Evolutionary conservation across 2,797 vertebrate genomes (phyloP).

Genomic region (Tapirus indicus): DNA sequence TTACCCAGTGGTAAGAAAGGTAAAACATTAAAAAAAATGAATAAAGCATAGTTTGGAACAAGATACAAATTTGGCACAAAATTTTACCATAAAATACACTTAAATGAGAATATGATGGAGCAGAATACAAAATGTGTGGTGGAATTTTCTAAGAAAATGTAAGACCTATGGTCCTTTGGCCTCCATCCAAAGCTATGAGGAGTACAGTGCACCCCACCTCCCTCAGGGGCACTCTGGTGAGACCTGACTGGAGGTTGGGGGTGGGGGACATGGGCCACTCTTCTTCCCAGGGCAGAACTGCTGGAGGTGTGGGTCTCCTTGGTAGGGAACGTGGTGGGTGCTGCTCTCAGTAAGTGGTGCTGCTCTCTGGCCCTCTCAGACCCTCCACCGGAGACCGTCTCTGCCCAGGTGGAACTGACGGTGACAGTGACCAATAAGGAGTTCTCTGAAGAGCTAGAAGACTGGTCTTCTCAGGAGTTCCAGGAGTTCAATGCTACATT

Average conservation of each 20-base stretch:
- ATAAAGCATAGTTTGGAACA: neutral
- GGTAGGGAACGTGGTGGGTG: neutral
- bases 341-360: neutral
- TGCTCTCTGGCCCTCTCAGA: neutral
- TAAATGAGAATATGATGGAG: neutral
- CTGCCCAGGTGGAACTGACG: neutral
- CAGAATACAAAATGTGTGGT: neutral
- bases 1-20: neutral
- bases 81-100: neutral
- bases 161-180: too few species aligned
- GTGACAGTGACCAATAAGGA: slow-evolving; percentile 15
- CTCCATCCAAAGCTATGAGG: neutral
- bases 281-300: neutral
- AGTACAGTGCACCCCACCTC: neutral
- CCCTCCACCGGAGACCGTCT: accelerated
- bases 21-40: neutral
- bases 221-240: neutral
- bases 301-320: neutral
- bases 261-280: too few species aligned
- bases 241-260: neutral
- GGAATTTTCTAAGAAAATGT: neutral
- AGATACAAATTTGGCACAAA: neutral
- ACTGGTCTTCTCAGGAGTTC: neutral
- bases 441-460: accelerated
- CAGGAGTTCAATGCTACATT: neutral